Percentiles rank a stretch among this genome's conserved stretches.
phyloP scores from a whole-genome alignment of 2,888 invertebrate species.

The Merodon equestris region DNA sequence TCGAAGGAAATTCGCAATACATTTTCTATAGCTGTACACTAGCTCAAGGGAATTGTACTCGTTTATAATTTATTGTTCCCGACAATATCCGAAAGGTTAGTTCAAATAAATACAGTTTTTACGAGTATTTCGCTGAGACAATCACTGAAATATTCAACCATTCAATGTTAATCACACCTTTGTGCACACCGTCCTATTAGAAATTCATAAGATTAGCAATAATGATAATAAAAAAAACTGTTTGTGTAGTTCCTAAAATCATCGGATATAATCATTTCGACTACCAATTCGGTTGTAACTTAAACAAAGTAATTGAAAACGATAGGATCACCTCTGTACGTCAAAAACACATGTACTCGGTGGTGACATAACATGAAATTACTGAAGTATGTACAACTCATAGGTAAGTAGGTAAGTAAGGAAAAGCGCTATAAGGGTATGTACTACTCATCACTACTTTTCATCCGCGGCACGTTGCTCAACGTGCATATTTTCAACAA shows the following conservation, averaged over 20 bases:
- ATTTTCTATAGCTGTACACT: too few relatives aligned
- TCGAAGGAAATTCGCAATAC: too few relatives aligned
- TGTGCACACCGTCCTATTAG: conserved; percentile 2
- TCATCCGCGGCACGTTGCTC: conserved; percentile 19
- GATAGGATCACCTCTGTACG: not conserved
- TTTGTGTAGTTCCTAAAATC: not conserved
- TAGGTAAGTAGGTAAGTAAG: too few relatives aligned
- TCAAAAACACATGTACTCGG: not conserved
- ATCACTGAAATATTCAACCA: conserved; percentile 7
- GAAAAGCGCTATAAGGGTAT: too few relatives aligned
- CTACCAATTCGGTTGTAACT: not conserved
- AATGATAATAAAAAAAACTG: conserved; percentile 6
- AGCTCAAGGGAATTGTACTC: too few relatives aligned
- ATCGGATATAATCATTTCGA: not conserved
- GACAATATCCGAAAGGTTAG: not conserved
- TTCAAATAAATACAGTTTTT: not conserved
- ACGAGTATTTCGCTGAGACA: conserved; percentile 1
- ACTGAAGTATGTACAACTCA: too few relatives aligned
- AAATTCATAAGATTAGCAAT: conserved; percentile 10
- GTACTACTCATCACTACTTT: too few relatives aligned
- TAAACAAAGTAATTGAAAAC: conserved; percentile 8
- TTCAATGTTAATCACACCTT: conserved; percentile 22
- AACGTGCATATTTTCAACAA: conserved; percentile 48
- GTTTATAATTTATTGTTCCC: conserved; percentile 2
- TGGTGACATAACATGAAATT: not conserved